Evolutionary conservation across 1,140 invertebrate species (phyloP), one percentile per base, ranked within the genome.

Genomic region (Sminthurides bifidus): DNA sequence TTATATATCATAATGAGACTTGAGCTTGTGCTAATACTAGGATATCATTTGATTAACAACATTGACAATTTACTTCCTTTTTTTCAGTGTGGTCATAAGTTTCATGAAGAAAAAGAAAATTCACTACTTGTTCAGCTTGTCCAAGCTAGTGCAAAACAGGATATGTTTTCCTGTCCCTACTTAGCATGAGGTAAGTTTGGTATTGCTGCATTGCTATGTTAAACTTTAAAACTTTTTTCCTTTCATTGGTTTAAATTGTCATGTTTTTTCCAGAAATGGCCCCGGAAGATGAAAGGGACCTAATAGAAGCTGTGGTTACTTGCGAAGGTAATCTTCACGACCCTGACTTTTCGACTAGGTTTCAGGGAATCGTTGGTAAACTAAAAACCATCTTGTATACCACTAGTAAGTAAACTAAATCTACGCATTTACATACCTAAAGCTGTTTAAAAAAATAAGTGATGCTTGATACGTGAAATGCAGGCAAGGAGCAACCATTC

Each of bases 311-410:
- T 66, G 79, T 86, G 66, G 76, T 87, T 70, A 86, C 84, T 56
- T 87, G 84, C 72, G 79, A 85, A 71, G 85, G 85, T 65, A 79
- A 86, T 71, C 78, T 85, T 62, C 74, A 76, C 66, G 84, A 87
- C 73, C 83, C 84, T 64, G 73, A 80, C 65, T 83, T 87, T 72
- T 79, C 79, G 61, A 71, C 72, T 52, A 77, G 79, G 65, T 80
- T 87, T 66, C 75, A 81, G 67, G 68, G 73, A 56, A 79, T 86
- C 66, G 75, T 84, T 52, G 74, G 76, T 66, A 75, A 76, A 65
- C 77, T 88, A 49, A 77, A 81, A 69, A 74, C 75, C 71, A 72
- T 85, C 65, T 73, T 86, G 60, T 79, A 78, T 61, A 78, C 55
- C 15, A 48, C 79, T 75, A 80, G 81, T 82, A 71, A 70, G 65